Base-by-base conservation (phyloP, 2,113 vertebrate genomes). In the Pteronura brasiliensis region DNA sequence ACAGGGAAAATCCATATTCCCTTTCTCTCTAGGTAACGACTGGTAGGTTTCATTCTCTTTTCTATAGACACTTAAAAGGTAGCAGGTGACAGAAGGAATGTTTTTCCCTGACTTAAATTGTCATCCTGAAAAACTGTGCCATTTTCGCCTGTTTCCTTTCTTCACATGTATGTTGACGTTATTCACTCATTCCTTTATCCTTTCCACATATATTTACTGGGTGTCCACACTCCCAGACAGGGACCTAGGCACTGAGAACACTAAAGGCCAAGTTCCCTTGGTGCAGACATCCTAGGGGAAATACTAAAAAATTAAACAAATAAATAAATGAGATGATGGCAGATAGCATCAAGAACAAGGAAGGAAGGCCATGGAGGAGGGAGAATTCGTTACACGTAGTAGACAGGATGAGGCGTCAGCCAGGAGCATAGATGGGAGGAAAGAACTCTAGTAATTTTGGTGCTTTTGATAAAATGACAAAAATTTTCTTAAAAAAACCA, bases 1-100 rank as follows among this genome's bases (percentile, higher is more conserved):
- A 97, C 69, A 92, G 95, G 86, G 67, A 95, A 97, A 98, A 97
- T 89, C 69, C 39, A 15, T 95, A 97, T 96, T 97, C 89, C 83
- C 61, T 89, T 96, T 93, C 27, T 92, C 47, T 91, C 83, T 96
- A 65, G 61, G 74, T 95, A 93, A 93, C 47, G 44, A 82, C 39
- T 11, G 17, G 49, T 72, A 76, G n/a, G 15, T n/a, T 94, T 67
- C 34, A 72, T 93, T 79, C 12, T 88, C 76, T 6, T 47, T 72
- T 85, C 59, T 71, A 31, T 47, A 95, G 47, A 79, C 5, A 49
- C n/a, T 89, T 89, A 94, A 87, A 95, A 87, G 25, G 59, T 55
- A 93, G 34, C 82, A 61, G 25, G 71, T 89, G 86, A 96, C 42
- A 47, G 65, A 87, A 15, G 8, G 55, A 76, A 81, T 90, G 39